A percentile compares a stretch with the other conserved stretches of the same genome.
These are phyloP conservation scores for Toxotes chatareus DNA, from an alignment of 2,113 vertebrate species.

Conservation along the genomic window DNA sequence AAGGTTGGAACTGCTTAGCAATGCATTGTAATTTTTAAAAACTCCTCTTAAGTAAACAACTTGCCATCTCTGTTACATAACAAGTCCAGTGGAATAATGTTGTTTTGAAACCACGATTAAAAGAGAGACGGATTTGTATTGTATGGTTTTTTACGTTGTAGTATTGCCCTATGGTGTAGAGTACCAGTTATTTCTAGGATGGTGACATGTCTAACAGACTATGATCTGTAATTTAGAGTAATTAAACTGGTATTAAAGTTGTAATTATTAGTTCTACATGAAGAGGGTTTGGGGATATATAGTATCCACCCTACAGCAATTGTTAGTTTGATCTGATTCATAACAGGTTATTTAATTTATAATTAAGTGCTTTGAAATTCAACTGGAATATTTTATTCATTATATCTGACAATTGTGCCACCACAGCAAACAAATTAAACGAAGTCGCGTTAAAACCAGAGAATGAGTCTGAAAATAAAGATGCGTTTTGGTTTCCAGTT, in stretches of 20 bases:
- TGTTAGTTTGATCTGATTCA: neutral
- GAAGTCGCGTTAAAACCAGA: no score
- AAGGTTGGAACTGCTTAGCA: no score
- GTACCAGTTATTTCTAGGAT: neutral
- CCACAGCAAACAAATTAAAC: neutral
- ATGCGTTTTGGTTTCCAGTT: no score
- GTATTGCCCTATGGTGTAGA: no score
- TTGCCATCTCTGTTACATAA: neutral
- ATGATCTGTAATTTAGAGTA: neutral
- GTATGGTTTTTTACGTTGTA: no score
- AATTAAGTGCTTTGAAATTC: neutral
- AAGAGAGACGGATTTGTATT: no score
- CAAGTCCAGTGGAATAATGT: neutral
- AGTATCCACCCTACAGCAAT: neutral
- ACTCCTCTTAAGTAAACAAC: neutral
- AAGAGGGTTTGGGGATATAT: neutral
- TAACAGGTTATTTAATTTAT: neutral
- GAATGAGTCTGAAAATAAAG: no score
- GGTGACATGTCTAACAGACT: neutral
- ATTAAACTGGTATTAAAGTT: neutral
- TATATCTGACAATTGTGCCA: neutral
- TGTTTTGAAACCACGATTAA: neutral
- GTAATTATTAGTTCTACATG: neutral
- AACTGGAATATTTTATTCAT: neutral
- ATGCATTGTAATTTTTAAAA: neutral